Evolutionary conservation across 1,140 invertebrate genomes (phyloP).

Genomic region (Glomeris maerens): DNA sequence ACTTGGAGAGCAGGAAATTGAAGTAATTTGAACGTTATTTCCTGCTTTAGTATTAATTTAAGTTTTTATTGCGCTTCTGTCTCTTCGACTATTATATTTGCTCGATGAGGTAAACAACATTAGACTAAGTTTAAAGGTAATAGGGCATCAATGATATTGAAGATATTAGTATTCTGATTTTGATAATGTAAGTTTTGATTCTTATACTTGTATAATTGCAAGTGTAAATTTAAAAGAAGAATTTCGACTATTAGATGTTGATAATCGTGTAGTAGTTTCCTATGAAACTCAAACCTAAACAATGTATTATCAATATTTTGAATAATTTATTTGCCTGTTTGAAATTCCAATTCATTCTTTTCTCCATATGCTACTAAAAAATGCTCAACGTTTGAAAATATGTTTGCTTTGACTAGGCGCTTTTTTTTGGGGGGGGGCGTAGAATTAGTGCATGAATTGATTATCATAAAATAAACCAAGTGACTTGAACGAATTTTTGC

Average conservation of each 20-base stretch:
- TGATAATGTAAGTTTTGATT: conserved; percentile 20
- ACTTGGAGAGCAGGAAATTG: conserved; percentile 29
- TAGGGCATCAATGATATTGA: conserved; percentile 30
- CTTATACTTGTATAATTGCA: conserved; percentile 24
- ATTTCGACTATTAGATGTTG: conserved; percentile 24
- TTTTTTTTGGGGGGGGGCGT: too few relatives aligned
- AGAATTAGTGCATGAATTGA: too few relatives aligned
- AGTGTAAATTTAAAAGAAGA: background rate
- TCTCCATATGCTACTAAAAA: too few relatives aligned
- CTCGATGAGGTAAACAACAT: conserved; percentile 18
- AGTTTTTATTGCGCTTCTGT: conserved; percentile 20
- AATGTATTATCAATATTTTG: too few relatives aligned
- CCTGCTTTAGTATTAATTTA: conserved; percentile 15
- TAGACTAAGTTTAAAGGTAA: conserved; percentile 20
- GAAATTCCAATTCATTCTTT: too few relatives aligned
- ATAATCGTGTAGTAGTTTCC: conserved; percentile 12
- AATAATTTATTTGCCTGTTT: too few relatives aligned
- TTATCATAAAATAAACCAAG: too few relatives aligned
- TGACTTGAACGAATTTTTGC: conserved; percentile 1
- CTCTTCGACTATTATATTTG: conserved; percentile 24
- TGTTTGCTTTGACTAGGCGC: too few relatives aligned
- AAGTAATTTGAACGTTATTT: background rate
- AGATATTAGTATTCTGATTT: conserved; percentile 23
- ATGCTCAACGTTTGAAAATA: too few relatives aligned
- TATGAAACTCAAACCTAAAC: too few relatives aligned